Evolutionary conservation across 1,140 invertebrate genomes (phyloP).

Genomic region (Drosophila bipectinata): DNA sequence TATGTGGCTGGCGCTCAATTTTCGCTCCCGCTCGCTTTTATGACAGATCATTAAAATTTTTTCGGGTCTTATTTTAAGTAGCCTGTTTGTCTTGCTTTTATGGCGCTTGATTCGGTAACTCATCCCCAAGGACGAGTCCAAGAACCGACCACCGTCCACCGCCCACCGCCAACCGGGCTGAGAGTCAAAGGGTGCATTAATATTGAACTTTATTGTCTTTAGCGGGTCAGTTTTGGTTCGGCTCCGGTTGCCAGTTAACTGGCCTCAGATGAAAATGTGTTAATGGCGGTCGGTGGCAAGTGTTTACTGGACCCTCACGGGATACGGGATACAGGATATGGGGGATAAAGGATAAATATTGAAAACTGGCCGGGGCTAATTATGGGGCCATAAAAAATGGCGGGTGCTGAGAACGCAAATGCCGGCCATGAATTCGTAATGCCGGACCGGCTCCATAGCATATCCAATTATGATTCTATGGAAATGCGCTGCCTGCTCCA

Average conservation of each 20-base stretch:
- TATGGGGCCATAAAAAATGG: slow-evolving; percentile 36
- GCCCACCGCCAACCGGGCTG: not conserved
- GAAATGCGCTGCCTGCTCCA: slow-evolving; percentile 31
- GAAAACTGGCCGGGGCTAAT: slow-evolving; percentile 26
- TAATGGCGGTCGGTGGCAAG: slow-evolving; percentile 37
- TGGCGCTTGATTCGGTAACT: slow-evolving; percentile 58
- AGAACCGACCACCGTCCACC: too few species aligned
- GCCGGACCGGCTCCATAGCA: slow-evolving; percentile 15
- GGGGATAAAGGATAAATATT: slow-evolving; percentile 33
- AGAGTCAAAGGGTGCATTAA: slow-evolving; percentile 80
- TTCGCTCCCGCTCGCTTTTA: slow-evolving; percentile 56
- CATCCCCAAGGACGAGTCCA: slow-evolving; percentile 13
- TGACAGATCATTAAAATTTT: slow-evolving; percentile 80
- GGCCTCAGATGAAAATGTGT: slow-evolving; percentile 45
- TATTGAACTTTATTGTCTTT: slow-evolving; percentile 79
- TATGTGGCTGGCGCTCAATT: slow-evolving; percentile 52
- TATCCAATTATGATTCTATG: slow-evolving; percentile 40
- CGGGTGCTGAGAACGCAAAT: slow-evolving; percentile 8
- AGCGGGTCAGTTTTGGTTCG: slow-evolving; percentile 50
- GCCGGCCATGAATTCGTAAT: slow-evolving; percentile 37
- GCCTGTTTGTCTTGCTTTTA: slow-evolving; percentile 81
- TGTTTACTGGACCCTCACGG: slow-evolving; percentile 36
- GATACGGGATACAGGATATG: slow-evolving; percentile 13
- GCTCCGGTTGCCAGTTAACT: slow-evolving; percentile 16
- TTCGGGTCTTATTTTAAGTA: slow-evolving; percentile 65